phyloP scores from a whole-genome alignment of 2,888 invertebrate genomes.

The Thecophora atra region DNA sequence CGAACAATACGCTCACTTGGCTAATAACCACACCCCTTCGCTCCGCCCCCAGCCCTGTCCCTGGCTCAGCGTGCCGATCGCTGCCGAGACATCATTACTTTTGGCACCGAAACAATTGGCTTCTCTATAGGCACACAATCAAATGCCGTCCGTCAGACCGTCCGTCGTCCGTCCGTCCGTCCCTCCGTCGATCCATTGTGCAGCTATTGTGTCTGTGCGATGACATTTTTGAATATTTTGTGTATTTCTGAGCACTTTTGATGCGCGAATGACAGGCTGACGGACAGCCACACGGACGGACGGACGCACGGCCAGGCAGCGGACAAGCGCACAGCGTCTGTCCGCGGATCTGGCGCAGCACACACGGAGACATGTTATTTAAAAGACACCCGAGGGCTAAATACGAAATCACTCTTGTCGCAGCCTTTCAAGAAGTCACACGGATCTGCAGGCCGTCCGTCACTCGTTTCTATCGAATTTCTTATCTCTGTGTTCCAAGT shows the following conservation, averaged over 20 bases:
- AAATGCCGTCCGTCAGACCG: conserved; percentile 29
- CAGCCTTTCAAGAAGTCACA: conserved; percentile 61
- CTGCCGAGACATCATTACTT: conserved; percentile 39
- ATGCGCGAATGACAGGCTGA: conserved; percentile 41
- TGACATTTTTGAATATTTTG: conserved; percentile 32
- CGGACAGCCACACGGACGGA: conserved; percentile 33
- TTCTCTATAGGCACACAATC: conserved; percentile 22
- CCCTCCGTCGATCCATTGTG: conserved; percentile 35
- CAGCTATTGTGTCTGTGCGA: conserved; percentile 26
- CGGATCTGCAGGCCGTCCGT: conserved; percentile 48
- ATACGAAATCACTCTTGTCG: conserved; percentile 63
- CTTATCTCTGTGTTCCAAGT: conserved; percentile 49
- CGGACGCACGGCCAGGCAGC: conserved; percentile 26
- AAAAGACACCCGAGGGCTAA: conserved; percentile 49
- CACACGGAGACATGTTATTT: conserved; percentile 46
- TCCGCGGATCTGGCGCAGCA: neutral
- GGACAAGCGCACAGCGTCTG: conserved; percentile 31
- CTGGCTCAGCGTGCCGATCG: neutral
- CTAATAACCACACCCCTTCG: conserved; percentile 24
- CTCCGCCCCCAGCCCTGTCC: conserved; percentile 9
- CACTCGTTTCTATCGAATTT: conserved; percentile 47
- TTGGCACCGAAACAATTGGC: conserved; percentile 44
- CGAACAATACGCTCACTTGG: conserved; percentile 20
- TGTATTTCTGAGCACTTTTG: conserved; percentile 30
- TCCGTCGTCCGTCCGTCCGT: conserved; percentile 28